Conservation (phyloP, 2,888 invertebrate genomes). For the Tetheella fluctuosa region DNA sequence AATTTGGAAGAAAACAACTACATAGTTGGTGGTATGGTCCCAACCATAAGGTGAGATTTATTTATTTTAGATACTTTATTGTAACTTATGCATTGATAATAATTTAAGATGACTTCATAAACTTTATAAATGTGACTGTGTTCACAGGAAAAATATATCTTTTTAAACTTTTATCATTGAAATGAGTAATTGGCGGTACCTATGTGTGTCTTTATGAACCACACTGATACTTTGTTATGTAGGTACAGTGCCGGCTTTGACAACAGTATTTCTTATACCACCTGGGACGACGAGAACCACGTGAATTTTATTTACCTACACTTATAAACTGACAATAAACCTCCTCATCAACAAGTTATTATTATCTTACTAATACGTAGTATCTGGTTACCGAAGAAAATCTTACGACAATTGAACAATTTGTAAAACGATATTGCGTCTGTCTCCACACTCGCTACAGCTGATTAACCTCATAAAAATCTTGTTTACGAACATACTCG, state of each 20-base stretch:
- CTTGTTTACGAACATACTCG: constrained; percentile 5
- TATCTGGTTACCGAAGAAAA: constrained; percentile 66
- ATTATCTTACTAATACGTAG: constrained; percentile 68
- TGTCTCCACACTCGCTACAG: constrained; percentile 32
- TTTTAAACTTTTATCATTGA: background rate
- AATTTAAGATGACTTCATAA: background rate
- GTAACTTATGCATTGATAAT: too few relatives aligned
- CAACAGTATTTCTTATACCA: background rate
- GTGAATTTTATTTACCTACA: background rate
- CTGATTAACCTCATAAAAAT: constrained; percentile 23
- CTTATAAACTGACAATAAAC: background rate
- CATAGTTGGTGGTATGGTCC: too few relatives aligned
- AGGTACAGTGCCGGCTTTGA: background rate
- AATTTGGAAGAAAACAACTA: too few relatives aligned
- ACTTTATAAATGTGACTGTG: background rate
- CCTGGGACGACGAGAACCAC: background rate
- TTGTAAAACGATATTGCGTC: constrained; percentile 42
- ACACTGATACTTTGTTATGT: background rate
- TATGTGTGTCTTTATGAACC: background rate
- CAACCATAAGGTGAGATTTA: too few relatives aligned
- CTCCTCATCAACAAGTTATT: constrained; percentile 54
- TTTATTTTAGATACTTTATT: too few relatives aligned
- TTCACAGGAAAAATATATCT: background rate
- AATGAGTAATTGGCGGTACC: background rate
- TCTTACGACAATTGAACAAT: constrained; percentile 28